These are phyloP conservation scores for Rhinichthys klamathensis DNA, from an alignment of 2,113 vertebrate species.

Conservation along the genomic window DNA sequence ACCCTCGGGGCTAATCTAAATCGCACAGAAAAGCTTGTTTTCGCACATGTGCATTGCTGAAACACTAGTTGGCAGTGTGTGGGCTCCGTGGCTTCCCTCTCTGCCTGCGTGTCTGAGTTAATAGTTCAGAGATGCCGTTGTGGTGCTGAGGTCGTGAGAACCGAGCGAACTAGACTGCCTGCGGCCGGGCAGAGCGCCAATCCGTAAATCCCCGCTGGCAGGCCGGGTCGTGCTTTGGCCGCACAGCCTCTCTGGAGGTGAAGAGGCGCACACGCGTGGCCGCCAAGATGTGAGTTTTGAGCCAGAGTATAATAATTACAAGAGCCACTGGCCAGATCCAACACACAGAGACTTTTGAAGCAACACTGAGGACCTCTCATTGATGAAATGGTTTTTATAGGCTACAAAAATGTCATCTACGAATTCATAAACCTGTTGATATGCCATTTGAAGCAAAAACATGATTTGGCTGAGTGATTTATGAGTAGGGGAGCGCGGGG, in stretches of 20 bases:
- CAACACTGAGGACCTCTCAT: neutral
- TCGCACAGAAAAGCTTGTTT: constrained; percentile 51
- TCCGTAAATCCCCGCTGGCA: constrained; percentile 80
- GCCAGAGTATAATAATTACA: constrained; percentile 63
- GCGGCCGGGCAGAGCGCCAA: constrained; percentile 81
- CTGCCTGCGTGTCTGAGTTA: constrained; percentile 74
- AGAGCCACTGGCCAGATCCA: constrained; percentile 53
- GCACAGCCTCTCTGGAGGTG: constrained; percentile 72
- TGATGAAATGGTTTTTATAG: neutral
- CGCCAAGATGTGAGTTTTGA: constrained; percentile 63
- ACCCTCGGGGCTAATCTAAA: constrained; percentile 24
- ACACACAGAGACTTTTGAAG: constrained; percentile 25
- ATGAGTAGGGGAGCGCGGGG: neutral
- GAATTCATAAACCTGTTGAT: neutral
- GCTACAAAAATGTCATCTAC: neutral
- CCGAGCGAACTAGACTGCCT: constrained; percentile 79
- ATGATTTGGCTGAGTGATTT: neutral
- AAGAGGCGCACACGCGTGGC: constrained; percentile 70
- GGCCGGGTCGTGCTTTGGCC: constrained; percentile 61
- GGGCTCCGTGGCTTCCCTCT: constrained; percentile 68
- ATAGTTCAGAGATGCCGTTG: constrained; percentile 77
- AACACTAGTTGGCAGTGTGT: constrained; percentile 73
- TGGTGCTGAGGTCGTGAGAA: constrained; percentile 86
- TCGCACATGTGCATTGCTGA: constrained; percentile 61
- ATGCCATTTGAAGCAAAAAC: neutral